Base-by-base conservation (phyloP, 2,113 vertebrate species). In the Harpagus bidentatus region DNA sequence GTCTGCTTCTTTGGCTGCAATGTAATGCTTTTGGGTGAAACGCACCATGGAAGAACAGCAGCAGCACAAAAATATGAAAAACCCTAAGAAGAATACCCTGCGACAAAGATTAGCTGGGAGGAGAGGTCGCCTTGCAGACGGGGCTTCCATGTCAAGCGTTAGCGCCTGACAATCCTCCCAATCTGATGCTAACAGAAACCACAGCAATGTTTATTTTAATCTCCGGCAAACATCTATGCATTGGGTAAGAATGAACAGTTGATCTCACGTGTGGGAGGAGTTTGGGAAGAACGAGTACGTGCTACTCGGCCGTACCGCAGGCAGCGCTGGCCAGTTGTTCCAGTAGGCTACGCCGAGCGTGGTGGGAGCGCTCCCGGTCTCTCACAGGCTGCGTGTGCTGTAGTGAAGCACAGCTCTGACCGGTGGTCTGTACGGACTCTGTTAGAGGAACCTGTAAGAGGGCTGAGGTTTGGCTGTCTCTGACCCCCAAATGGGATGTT, bases 201-300 rank as follows among this genome's bases (percentile, higher is more conserved):
- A 31, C 84, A 85, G 61, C 22, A 76, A 38, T 91, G 62, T 73
- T 93, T 89, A 71, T 70, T 94, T 91, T 94, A 66, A 78, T 82
- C 66, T 91, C 70, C 89, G 78, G 66, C 58, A 94, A 94, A 72
- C 28, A 79, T 63, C 29, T 95, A 5, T 32, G 52, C 17, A 26
- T 72, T 91, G 31, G 25, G 58, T 85, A 96, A 87, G 84, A 79
- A 79, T 40, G 19, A 93, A 76, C 88, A 69, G 66, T 91, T 97
- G 93, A 73, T 90, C 43, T 94, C 40, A 14, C 88, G 56, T 70
- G 85, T 84, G 77, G 88, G 95, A 96, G 94, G 80, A 94, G 91
- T 71, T 88, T 93, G 47, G 59, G 69, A 86, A 87, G 53, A 84
- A 23, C 8, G 9, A 82, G 20, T 74, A 61, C 1, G 7, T 67